Base-by-base conservation (phyloP, 1,140 invertebrate species). In the Gerris buenoi region DNA sequence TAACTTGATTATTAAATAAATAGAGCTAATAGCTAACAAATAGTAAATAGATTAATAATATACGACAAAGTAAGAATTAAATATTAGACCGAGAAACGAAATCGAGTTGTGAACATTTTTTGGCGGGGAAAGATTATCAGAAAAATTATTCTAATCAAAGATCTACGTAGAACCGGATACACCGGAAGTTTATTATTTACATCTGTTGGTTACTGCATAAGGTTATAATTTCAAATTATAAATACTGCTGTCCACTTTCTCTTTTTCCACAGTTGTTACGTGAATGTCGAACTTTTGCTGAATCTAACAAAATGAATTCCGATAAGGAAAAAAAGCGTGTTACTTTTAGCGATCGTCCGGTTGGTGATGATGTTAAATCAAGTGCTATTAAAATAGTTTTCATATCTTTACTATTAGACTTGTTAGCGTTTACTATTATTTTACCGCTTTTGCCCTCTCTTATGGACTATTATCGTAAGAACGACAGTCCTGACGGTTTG, bases 401-500 rank as follows among this genome's bases (percentile, higher is more conserved):
- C 77, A 71, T 89, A 57, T 93, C 93, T 1, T 79, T 97, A 60
- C 73, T 98, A 60, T 77, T 97, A 67, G 95, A 97, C 82, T 81
- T 97, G 61, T 76, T 98, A 65, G 93, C 90, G 27, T 98, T 97
- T 79, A 97, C 95, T 0, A 90, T 97, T 79, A 97, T 98, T 76
- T 78, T 97, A 62, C 95, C 95, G 14, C 75, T 97, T 14, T 77
- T 97, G 60, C 95, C 95, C 5, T 89, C 93, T 2, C 76, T 97
- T 2, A 76, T 97, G 71, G 91, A 96, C 70, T 85, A 93, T 80
- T 97, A 95, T 77, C 82, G 86, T 69, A 77, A 81, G 46, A 81
- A 89, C 76, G 93, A 95, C 76, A 85, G 84, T 71, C 80, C 81
- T 27, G 75, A 75, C 70, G 88, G 89, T 68, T 77, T 89, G 1